A percentile compares a stretch with the other conserved stretches of the same genome.
phyloP scores from a whole-genome alignment of 2,113 vertebrate genomes.

The Eulemur rufifrons region DNA sequence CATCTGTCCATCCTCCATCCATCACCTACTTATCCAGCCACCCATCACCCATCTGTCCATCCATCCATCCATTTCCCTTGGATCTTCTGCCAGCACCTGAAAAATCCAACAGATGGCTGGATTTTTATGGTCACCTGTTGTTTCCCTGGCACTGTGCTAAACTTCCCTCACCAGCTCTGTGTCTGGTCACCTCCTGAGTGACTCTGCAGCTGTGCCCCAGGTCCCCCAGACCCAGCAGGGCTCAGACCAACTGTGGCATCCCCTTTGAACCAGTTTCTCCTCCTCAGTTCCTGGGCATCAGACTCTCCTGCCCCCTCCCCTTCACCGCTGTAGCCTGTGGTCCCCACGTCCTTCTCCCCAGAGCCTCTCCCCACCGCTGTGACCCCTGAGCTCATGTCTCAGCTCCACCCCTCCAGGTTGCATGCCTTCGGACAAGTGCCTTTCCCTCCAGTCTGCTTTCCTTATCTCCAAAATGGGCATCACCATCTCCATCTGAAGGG shows the following conservation, averaged over 20 bases:
- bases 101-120: not conserved
- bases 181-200: not conserved
- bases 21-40: not conserved
- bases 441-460: not conserved
- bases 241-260: not conserved
- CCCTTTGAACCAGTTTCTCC: not conserved
- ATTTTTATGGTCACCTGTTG: not conserved
- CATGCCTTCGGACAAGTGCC: too few species aligned
- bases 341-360: not conserved
- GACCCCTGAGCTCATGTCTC: not conserved
- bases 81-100: too few species aligned
- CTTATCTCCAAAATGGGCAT: too few species aligned
- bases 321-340: not conserved
- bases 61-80: not conserved
- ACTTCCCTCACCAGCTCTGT: too few species aligned
- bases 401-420: not conserved
- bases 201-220: not conserved
- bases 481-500: not conserved
- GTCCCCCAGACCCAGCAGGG: not conserved
- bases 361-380: not conserved
- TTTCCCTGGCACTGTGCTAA: not conserved
- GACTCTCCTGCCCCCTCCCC: not conserved
- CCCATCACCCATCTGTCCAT: not conserved
- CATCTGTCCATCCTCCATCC: not conserved
- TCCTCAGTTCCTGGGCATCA: not conserved